Evolutionary conservation across 1,140 invertebrate genomes (phyloP), one percentile per base, ranked within the genome.

Genomic region (Tribolium madens): DNA sequence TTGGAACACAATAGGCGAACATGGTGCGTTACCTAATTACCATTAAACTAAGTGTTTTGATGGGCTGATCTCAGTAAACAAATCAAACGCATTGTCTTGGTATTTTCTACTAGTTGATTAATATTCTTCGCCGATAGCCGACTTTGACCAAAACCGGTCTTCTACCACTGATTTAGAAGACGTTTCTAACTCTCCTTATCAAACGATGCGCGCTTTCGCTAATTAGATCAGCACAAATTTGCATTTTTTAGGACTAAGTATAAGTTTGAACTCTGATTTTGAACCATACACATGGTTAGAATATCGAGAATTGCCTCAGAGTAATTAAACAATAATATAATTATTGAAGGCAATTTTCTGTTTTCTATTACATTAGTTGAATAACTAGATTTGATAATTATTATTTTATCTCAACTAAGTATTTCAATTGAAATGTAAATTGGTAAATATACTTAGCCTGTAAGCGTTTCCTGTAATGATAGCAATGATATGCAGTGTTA

Each of bases 1-100:
- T 9, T 3, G 14, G 7, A 52, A 57, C 18, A 21, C 26, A 64
- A 64, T 31, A 12, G 26, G 9, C n/a, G 12, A 64, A 14, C 21
- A 12, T 42, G 4, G 57, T 31, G 57, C 12, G 9, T 64, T 33
- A 4, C 5, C 26, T 64, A 64, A 64, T 64, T 64, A 64, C 57
- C 57, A 64, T 14, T 13, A 33, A 33, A 33, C 5, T 60, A 26
- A 60, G 17, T 60, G 53, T 26, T 60, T 26, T 64, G 57, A 64
- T 64, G 57, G 14, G 57, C 14, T 26, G 53, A 60, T 60, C 18
- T 60, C 53, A 31, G 57, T 64, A 64, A 64, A 64, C 57, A 64
- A 64, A 64, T 57, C 57, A 64, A 3, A 33, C 21, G 57, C 57
- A 60, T 60, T 60, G 50, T 52, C 17, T 60, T 60, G 53, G 21